Evolutionary conservation across 2,888 invertebrate genomes (phyloP).

Genomic region (Nemotelus pantherinus): DNA sequence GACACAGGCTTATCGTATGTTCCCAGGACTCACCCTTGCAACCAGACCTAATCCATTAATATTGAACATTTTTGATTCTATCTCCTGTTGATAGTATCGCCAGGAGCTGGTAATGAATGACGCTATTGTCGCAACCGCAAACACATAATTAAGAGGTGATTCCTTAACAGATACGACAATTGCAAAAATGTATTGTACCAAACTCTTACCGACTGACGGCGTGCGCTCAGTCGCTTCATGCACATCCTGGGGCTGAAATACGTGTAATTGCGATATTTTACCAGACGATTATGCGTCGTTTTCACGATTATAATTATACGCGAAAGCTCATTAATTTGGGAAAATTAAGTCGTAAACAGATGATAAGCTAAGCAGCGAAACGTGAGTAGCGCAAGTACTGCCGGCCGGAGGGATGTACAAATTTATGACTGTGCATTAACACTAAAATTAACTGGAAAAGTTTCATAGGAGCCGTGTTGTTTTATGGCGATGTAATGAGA

Average conservation of each 20-base stretch:
- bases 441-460: slow-evolving; percentile 39
- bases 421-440: slow-evolving; percentile 46
- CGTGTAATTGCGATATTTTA: slow-evolving; percentile 48
- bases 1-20: background rate
- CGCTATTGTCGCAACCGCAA: slow-evolving; percentile 20
- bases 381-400: slow-evolving; percentile 1
- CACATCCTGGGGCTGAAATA: slow-evolving; percentile 43
- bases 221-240: background rate
- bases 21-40: slow-evolving; percentile 11
- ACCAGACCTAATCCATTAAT: background rate
- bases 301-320: slow-evolving; percentile 50
- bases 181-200: background rate
- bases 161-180: slow-evolving; percentile 11
- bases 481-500: background rate
- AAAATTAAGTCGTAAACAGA: slow-evolving; percentile 49
- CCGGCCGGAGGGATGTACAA: slow-evolving; percentile 14
- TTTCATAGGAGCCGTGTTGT: background rate
- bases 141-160: slow-evolving; percentile 30
- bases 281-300: slow-evolving; percentile 48
- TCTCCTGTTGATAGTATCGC: slow-evolving; percentile 10
- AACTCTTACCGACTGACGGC: background rate
- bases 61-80: slow-evolving; percentile 6
- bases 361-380: slow-evolving; percentile 42
- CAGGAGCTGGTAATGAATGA: slow-evolving; percentile 23
- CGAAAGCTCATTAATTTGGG: slow-evolving; percentile 48